Evolutionary conservation across 2,797 vertebrate species (phyloP), one percentile per base, ranked within the genome.

Genomic region (Prionace glauca): DNA sequence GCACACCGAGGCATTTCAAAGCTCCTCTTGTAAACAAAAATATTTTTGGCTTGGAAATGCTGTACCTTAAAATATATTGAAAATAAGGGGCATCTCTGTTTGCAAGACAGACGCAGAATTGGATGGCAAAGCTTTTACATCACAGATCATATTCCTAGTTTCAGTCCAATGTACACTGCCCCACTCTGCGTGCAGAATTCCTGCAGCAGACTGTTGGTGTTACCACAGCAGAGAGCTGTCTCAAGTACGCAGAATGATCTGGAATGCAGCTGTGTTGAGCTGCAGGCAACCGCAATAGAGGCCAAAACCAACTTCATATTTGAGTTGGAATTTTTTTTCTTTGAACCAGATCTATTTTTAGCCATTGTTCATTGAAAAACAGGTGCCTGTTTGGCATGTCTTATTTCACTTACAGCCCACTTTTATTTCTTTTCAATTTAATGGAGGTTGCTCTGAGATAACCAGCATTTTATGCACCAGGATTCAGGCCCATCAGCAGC

Each of bases 271-370:
- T 92, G n/a, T 3, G 65, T 41, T 92, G 90, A 92, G 16, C 90
- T 65, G 32, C 88, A 91, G 29, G 88, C 32, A 67, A n/a, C 88
- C 32, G 26, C 88, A 91, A 91, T 14, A 41, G n/a, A 69, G 24
- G 90, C 90, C 90, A 92, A 92, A 69, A 92, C 65, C 69, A 92
- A 92, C 90, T 69, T 92, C 90, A 92, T 22, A 92, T 69, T 92
- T 36, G 2, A 69, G 20, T 20, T 67, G 62, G 32, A 69, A 69
- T 92, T 92, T 41, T 41, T 92, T 41, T 41, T 69, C 9, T 92
- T 92, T 65, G n/a, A 92, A 92, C 32, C n/a, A 24, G 20, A 92
- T 69, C 90, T 92, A 92, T 67, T 92, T 69, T 69, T 92, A 92
- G 62, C 62, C 1, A 67, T 8, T 69, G 65, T 92, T 92, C n/a